Evolutionary conservation across 2,888 invertebrate genomes (phyloP).

Genomic region (Cryptocheilus praepositus): DNA sequence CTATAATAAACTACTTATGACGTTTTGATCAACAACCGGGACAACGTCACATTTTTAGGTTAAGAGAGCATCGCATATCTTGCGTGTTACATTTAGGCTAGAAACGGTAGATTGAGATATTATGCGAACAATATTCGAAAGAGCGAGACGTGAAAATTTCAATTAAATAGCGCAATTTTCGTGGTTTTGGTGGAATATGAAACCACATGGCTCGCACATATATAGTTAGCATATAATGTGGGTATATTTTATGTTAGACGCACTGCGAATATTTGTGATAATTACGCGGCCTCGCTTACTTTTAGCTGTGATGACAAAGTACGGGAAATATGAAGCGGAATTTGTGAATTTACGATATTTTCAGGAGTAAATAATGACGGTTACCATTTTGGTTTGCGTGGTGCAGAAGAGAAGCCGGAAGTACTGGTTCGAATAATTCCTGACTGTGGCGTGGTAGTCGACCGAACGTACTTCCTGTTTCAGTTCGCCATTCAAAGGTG

Average conservation of each 20-base stretch:
- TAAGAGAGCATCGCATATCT: neutral
- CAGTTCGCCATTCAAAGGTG: neutral
- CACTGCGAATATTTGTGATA: no score
- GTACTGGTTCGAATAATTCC: neutral
- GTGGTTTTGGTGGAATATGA: no score
- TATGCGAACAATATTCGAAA: no score
- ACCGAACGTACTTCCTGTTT: slow-evolving; percentile 27
- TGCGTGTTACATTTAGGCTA: no score
- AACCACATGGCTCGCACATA: no score
- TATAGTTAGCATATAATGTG: no score
- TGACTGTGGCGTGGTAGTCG: slow-evolving; percentile 23
- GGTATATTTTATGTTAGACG: no score
- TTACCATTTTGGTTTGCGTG: slow-evolving; percentile 62
- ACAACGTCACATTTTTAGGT: slow-evolving; percentile 8
- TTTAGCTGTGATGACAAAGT: neutral
- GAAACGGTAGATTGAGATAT: no score
- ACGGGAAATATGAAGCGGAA: neutral
- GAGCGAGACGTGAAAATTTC: no score
- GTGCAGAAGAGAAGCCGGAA: slow-evolving; percentile 57
- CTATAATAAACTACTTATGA: neutral
- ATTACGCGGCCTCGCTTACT: neutral
- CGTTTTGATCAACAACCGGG: neutral
- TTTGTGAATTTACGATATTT: slow-evolving; percentile 18
- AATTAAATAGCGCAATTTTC: no score
- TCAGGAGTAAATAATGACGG: slow-evolving; percentile 32